Evolutionary conservation across 2,113 vertebrate genomes (phyloP), one percentile per base, ranked within the genome.

Genomic region (Rhynchomys soricoides): DNA sequence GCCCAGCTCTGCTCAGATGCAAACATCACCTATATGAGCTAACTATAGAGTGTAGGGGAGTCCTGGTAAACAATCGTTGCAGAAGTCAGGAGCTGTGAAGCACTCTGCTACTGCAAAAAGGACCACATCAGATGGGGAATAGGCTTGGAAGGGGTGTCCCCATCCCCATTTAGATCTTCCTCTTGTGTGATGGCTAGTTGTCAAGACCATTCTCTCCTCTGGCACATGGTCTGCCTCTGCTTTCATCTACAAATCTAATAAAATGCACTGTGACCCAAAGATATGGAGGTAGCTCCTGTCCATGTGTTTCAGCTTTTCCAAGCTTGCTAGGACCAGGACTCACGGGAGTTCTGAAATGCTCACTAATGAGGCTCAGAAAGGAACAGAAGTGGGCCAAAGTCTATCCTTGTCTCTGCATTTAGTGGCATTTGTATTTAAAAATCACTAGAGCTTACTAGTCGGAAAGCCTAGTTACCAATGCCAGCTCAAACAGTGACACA

Each of bases 31-130:
- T 70, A 3, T 16, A 55, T 1, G 19, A 19, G 13, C 16, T 79
- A 34, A 16, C 1, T 3, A 7, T 0, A 12, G 40, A 48, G 6
- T 9, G 0, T 13, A 7, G 26, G 7, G 12, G 70, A 37, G 31
- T 43, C 21, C 45, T 40, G 24, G 8, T 15, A 45, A 24, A 50
- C 26, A 13, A 29, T 2, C 11, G 34, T 12, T 10, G 1, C 50
- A 50, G 62, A 29, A 43, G 26, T 31, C 48, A 26, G 62, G n/a
- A 43, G 17, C 19, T 10, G 8, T 16, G 48, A 9, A 29, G 6
- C 5, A 1, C 16, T 22, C 57, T n/a, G 34, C 1, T 1, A 7
- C 26, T 7, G 16, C 26, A 55, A 11, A 0, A n/a, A 64, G 1
- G 10, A 22, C 71, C 19, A 15, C 7, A 43, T 11, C 0, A 0